phyloP scores from a whole-genome alignment of 2,797 vertebrate species.

The Neostethus bicornis region DNA sequence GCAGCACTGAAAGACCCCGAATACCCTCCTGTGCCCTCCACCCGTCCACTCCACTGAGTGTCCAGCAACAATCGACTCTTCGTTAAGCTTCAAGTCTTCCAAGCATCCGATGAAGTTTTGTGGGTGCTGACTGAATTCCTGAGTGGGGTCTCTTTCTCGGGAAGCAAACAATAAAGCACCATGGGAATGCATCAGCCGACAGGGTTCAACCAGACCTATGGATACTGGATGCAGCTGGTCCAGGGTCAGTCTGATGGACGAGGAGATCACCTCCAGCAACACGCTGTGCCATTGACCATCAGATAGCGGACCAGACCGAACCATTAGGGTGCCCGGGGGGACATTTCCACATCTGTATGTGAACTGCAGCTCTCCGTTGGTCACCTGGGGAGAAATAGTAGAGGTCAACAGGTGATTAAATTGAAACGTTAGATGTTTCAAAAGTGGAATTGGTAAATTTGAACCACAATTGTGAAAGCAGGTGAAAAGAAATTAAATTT shows the following conservation, averaged over 20 bases:
- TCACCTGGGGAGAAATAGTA: slow-evolving; percentile 76
- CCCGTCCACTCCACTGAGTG: slow-evolving; percentile 44
- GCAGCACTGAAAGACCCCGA: slow-evolving; percentile 87
- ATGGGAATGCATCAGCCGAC: slow-evolving; percentile 66
- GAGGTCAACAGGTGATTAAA: no score
- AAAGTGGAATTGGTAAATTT: no score
- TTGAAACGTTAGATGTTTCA: no score
- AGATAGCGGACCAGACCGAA: slow-evolving; percentile 70
- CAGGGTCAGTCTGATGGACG: slow-evolving; percentile 76
- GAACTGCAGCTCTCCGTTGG: slow-evolving; percentile 80
- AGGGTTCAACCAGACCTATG: slow-evolving; percentile 72
- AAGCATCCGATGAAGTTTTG: slow-evolving; percentile 87
- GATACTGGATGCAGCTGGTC: slow-evolving; percentile 71
- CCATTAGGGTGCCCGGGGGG: slow-evolving; percentile 65
- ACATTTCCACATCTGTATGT: slow-evolving; percentile 80
- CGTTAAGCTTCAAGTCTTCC: slow-evolving; percentile 81
- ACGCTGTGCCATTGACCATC: slow-evolving; percentile 86
- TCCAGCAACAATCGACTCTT: slow-evolving; percentile 73
- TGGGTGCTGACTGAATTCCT: slow-evolving; percentile 3
- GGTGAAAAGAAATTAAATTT: no score
- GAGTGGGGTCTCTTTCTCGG: slow-evolving; percentile 22
- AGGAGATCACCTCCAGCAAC: slow-evolving; percentile 83
- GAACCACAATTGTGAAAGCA: no score
- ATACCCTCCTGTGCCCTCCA: slow-evolving; percentile 74
- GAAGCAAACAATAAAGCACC: slow-evolving; percentile 83